Base-by-base conservation (phyloP, 2,888 invertebrate species). In the Frankliniella intonsa region DNA sequence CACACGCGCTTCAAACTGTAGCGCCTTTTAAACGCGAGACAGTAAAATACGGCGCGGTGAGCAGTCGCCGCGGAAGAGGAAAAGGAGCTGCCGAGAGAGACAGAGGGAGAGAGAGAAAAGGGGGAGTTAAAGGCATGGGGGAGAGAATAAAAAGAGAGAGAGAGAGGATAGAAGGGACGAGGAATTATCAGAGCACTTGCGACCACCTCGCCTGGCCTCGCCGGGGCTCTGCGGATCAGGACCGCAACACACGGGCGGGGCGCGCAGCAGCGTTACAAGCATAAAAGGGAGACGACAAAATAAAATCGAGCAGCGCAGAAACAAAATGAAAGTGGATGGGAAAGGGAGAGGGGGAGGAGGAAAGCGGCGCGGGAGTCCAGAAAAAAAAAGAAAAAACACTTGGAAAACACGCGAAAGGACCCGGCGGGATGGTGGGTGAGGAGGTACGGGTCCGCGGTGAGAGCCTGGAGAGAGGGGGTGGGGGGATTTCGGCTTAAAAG, bases 221-320 rank as follows among this genome's bases (percentile, higher is more conserved):
- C 38, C 38, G 38, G 38, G 38, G 38, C 38, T 38, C 38, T 38
- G 55, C 55, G 62, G 62, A 17, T 17, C 62, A n/a, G n/a, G 14
- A 62, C 62, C 62, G 62, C 62, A 62, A 62, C 62, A 62, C 62
- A 62, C 62, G 62, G n/a, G 62, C 62, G 62, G 14, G 62, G n/a
- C 62, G n/a, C 62, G 17, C 55, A 55, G n/a, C 17, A 62, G 62
- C 19, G 62, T 38, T 38, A 38, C 38, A 38, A 38, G 38, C 38
- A 38, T 38, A 38, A 38, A 38, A 38, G 38, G 38, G 38, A 38
- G 38, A 38, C 38, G 38, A 38, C 38, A 38, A 38, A 38, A 38
- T 38, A 38, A 38, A 38, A 38, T 38, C 38, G 38, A 38, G 38
- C 38, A 38, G 38, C 38, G 38, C 38, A 38, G 38, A 38, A 62